These are phyloP conservation scores for Pollenia labialis DNA, from an alignment of 2,888 invertebrate species.

Conservation along the genomic window DNA sequence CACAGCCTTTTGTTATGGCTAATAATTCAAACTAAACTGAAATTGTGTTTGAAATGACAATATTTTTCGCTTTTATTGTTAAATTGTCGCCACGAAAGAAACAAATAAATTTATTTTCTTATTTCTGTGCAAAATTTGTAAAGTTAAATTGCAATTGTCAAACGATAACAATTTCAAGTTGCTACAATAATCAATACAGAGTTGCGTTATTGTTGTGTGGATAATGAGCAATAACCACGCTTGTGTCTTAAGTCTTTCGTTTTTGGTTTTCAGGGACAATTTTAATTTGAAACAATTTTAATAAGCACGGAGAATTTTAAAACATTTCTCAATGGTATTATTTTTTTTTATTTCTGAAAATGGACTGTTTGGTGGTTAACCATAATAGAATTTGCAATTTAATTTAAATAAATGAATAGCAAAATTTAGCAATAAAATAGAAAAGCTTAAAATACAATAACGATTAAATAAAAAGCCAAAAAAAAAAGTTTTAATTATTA, in stretches of 20 bases:
- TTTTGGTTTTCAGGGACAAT: constrained; percentile 58
- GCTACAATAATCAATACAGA: constrained; percentile 38
- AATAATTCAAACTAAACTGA: constrained; percentile 16
- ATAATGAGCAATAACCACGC: constrained; percentile 39
- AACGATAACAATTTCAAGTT: background rate
- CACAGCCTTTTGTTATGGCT: constrained; percentile 11
- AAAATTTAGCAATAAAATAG: too few relatives aligned
- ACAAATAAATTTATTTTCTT: constrained; percentile 16
- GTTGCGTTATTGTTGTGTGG: constrained; percentile 35
- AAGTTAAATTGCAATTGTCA: constrained; percentile 43
- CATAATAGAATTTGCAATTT: background rate
- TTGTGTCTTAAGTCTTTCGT: constrained; percentile 65
- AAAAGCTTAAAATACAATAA: too few relatives aligned
- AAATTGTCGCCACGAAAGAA: constrained; percentile 28
- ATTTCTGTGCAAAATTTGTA: constrained; percentile 14
- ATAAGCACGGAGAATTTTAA: constrained; percentile 52
- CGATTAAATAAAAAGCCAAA: too few relatives aligned
- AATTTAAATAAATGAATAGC: too few relatives aligned
- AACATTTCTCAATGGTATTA: constrained; percentile 35
- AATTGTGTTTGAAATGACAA: constrained; percentile 9
- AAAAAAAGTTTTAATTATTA: too few relatives aligned
- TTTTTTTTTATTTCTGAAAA: background rate
- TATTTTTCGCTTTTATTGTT: constrained; percentile 35
- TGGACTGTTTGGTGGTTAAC: background rate
- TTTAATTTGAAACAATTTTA: constrained; percentile 7